Evolutionary conservation across 2,797 vertebrate species (phyloP).

Genomic region (Cottoperca gobio): DNA sequence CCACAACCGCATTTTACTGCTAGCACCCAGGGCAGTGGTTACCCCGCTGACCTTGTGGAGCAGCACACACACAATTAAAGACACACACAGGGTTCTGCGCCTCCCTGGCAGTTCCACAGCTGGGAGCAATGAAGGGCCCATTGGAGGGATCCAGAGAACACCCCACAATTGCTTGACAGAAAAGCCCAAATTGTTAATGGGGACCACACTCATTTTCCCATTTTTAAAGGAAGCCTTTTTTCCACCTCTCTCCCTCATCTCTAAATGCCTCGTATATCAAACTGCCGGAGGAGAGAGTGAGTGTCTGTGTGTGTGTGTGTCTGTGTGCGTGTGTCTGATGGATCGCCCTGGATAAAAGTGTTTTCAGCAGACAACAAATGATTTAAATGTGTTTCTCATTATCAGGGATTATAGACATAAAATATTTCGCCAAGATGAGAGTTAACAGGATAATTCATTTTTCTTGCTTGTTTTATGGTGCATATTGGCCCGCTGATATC

Average conservation of each 20-base stretch:
- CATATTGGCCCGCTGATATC: slow-evolving; percentile 3
- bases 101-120: slow-evolving; percentile 83
- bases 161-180: slow-evolving; percentile 85
- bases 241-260: slow-evolving; percentile 71
- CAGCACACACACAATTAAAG: slow-evolving; percentile 44
- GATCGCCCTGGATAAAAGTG: slow-evolving; percentile 57
- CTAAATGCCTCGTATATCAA: slow-evolving; percentile 72
- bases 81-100: slow-evolving; percentile 54
- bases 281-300: slow-evolving; percentile 55
- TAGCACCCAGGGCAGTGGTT: slow-evolving; percentile 73
- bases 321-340: slow-evolving; percentile 52
- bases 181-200: slow-evolving; percentile 85
- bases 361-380: slow-evolving; percentile 63
- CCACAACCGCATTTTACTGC: slow-evolving; percentile 59
- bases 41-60: slow-evolving; percentile 74
- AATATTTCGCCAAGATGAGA: slow-evolving; percentile 24
- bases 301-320: slow-evolving; percentile 32
- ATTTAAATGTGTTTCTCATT: slow-evolving; percentile 58
- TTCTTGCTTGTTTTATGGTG: slow-evolving; percentile 28
- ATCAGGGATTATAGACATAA: slow-evolving; percentile 40
- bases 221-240: slow-evolving; percentile 81
- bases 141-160: slow-evolving; percentile 83
- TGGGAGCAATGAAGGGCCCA: slow-evolving; percentile 86
- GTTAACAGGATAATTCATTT: slow-evolving; percentile 36
- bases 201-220: slow-evolving; percentile 85